Percentiles rank a stretch among this genome's conserved stretches.
phyloP scores from a whole-genome alignment of 2,888 invertebrate species.

The Erannis defoliaria region DNA sequence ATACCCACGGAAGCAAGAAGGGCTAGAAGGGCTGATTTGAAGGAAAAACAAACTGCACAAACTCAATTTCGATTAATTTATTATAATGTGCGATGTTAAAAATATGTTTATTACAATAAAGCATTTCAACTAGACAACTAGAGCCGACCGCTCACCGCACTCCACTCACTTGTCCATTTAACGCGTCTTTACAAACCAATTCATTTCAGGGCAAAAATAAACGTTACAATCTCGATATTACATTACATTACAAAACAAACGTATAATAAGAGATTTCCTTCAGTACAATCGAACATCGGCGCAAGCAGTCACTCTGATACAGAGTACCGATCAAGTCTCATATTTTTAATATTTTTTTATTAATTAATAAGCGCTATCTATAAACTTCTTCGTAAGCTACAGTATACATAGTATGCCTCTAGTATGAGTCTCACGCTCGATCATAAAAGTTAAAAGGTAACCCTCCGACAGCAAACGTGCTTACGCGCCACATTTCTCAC shows the following conservation, averaged over 20 bases:
- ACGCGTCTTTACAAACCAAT: slow-evolving; percentile 71
- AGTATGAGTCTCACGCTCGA: slow-evolving; percentile 25
- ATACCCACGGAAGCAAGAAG: background rate
- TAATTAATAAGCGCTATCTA: slow-evolving; percentile 81
- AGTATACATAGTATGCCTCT: slow-evolving; percentile 57
- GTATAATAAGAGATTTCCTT: slow-evolving; percentile 70
- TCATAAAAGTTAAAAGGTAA: background rate
- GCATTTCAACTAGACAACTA: slow-evolving; percentile 76
- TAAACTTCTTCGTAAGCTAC: slow-evolving; percentile 61
- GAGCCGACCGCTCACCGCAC: slow-evolving; percentile 64
- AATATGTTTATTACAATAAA: slow-evolving; percentile 84
- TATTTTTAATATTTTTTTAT: slow-evolving; percentile 53
- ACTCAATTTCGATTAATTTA: slow-evolving; percentile 85
- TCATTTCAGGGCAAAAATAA: slow-evolving; percentile 65
- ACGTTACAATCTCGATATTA: slow-evolving; percentile 63
- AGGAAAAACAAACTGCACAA: slow-evolving; percentile 55
- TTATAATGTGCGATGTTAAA: slow-evolving; percentile 86
- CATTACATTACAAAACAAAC: slow-evolving; percentile 60
- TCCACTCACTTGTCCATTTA: slow-evolving; percentile 64
- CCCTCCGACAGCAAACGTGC: background rate
- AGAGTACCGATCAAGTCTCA: slow-evolving; percentile 71
- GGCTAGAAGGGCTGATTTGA: too few species aligned
- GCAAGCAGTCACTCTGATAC: slow-evolving; percentile 77
- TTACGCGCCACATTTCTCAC: background rate
- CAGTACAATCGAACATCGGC: slow-evolving; percentile 70